Conservation (phyloP, 2,888 invertebrate genomes). For the Fragum sueziense region DNA sequence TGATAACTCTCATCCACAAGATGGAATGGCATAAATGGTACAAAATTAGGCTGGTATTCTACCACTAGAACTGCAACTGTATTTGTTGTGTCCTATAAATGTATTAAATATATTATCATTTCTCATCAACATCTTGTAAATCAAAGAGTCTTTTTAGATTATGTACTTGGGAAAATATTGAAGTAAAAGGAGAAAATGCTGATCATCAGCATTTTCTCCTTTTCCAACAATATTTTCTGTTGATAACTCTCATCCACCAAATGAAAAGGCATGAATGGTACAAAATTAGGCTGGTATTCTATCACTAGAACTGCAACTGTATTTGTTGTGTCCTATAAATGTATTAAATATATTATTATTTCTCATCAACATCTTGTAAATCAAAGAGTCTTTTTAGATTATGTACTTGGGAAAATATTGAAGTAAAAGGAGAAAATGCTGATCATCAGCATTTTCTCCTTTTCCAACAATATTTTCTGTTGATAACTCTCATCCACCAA, state of each 20-base stretch:
- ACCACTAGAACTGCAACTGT: conserved; percentile 71
- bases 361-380: no score
- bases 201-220: no score
- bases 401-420: no score
- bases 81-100: conserved; percentile 74
- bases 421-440: no score
- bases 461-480: conserved; percentile 71
- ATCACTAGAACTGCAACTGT: conserved; percentile 71
- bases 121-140: no score
- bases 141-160: no score
- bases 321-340: conserved; percentile 74
- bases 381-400: no score
- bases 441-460: no score
- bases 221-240: conserved; percentile 71
- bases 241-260: conserved; percentile 61
- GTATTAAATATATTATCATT: no score
- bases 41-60: conserved; percentile 59
- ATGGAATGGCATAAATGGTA: conserved; percentile 68
- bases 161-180: no score
- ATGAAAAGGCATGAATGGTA: conserved; percentile 68
- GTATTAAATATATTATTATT: no score
- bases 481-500: conserved; percentile 61
- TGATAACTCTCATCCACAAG: conserved; percentile 61
- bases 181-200: no score
- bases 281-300: conserved; percentile 59